Conservation (phyloP, 2,113 vertebrate species). For the Pleuronectes platessa region DNA sequence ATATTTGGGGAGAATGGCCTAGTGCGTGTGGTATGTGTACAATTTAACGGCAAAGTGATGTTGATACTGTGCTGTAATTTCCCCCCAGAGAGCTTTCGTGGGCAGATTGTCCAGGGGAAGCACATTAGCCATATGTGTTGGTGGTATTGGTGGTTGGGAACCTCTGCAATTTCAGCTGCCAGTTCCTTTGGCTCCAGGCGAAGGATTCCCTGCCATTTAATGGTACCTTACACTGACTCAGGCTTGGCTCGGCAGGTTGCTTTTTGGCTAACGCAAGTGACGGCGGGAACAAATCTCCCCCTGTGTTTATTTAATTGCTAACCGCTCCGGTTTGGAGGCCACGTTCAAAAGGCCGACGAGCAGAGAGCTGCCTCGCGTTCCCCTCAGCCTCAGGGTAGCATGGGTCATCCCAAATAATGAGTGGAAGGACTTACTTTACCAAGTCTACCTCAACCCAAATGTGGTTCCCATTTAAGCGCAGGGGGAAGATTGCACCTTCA, state of each 20-base stretch:
- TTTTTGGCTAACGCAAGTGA: slow-evolving; percentile 67
- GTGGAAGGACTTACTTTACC: slow-evolving; percentile 77
- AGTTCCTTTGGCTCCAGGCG: slow-evolving; percentile 51
- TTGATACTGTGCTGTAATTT: slow-evolving; percentile 56
- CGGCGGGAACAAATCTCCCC: slow-evolving; percentile 71
- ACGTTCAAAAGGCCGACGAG: slow-evolving; percentile 60
- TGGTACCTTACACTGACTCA: slow-evolving; percentile 59
- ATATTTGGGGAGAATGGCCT: slow-evolving; percentile 14
- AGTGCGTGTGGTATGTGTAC: slow-evolving; percentile 53
- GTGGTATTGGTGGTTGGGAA: slow-evolving; percentile 63
- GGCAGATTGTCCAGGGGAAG: slow-evolving; percentile 46
- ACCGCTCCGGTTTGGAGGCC: slow-evolving; percentile 67
- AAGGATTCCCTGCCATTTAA: slow-evolving; percentile 73
- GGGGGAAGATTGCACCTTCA: slow-evolving; percentile 68
- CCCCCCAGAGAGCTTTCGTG: slow-evolving; percentile 55
- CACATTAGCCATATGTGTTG: slow-evolving; percentile 65
- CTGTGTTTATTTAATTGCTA: slow-evolving; percentile 77
- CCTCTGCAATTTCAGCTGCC: slow-evolving; percentile 61
- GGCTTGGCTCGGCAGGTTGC: slow-evolving; percentile 59
- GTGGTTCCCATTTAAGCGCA: slow-evolving; percentile 71
- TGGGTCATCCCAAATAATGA: slow-evolving; percentile 75
- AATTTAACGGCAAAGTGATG: slow-evolving; percentile 60
- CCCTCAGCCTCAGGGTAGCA: slow-evolving; percentile 50
- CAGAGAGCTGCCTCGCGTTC: slow-evolving; percentile 44
- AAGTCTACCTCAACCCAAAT: slow-evolving; percentile 43